Percentiles rank a stretch among this genome's conserved stretches.
These are phyloP conservation scores for Girardia tigrina DNA, from an alignment of 2,888 invertebrate genomes.

Conservation along the genomic window DNA sequence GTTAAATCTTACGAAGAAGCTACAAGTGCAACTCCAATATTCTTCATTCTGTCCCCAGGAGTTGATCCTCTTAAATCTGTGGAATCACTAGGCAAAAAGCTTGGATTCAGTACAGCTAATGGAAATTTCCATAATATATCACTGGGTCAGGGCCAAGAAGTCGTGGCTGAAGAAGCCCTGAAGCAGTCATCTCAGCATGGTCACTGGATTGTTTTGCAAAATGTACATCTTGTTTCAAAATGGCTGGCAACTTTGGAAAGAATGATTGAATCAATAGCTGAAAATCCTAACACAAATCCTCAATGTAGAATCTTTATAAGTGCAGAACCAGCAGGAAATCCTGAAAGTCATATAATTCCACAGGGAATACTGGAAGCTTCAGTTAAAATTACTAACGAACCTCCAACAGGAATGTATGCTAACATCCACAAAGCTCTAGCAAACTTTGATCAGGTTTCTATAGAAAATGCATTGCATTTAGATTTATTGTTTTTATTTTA, in stretches of 20 bases:
- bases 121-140: slow-evolving; percentile 79
- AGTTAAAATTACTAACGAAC: slow-evolving; percentile 91
- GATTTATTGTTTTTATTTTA: too few relatives aligned
- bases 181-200: slow-evolving; percentile 69
- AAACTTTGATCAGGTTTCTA: slow-evolving; percentile 87
- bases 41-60: slow-evolving; percentile 87
- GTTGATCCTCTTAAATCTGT: slow-evolving; percentile 90
- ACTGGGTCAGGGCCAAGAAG: slow-evolving; percentile 35
- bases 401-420: slow-evolving; percentile 87
- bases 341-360: slow-evolving; percentile 78
- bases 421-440: slow-evolving; percentile 85
- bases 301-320: slow-evolving; percentile 78
- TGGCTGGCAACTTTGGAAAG: slow-evolving; percentile 81
- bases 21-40: slow-evolving; percentile 78
- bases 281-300: slow-evolving; percentile 59
- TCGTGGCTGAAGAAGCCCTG: slow-evolving; percentile 58
- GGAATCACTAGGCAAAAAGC: slow-evolving; percentile 68
- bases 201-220: slow-evolving; percentile 88
- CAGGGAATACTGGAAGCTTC: slow-evolving; percentile 85
- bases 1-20: slow-evolving; percentile 84
- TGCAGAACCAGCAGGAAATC: slow-evolving; percentile 76
- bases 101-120: slow-evolving; percentile 67
- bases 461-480: slow-evolving; percentile 84
- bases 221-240: slow-evolving; percentile 82
- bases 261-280: slow-evolving; percentile 58